These are phyloP conservation scores for Diaprepes abbreviatus DNA, from an alignment of 2,888 invertebrate species.

Conservation along the genomic window DNA sequence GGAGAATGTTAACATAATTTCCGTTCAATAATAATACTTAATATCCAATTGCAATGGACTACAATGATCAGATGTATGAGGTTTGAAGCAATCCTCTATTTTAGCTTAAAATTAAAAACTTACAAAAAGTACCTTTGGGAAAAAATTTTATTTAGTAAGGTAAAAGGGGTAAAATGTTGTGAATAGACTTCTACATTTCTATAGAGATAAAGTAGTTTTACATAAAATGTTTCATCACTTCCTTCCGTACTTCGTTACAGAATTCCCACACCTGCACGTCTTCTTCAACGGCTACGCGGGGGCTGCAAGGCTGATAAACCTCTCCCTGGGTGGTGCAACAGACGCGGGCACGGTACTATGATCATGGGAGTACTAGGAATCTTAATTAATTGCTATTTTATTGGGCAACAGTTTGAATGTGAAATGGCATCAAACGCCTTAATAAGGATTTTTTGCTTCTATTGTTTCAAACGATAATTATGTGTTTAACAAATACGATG, in stretches of 20 bases:
- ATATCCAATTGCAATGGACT: too few relatives aligned
- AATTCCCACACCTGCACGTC: conserved; percentile 34
- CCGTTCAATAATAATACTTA: too few relatives aligned
- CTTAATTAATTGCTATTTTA: conserved; percentile 45
- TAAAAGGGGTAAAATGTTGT: too few relatives aligned
- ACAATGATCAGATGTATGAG: too few relatives aligned
- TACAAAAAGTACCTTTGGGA: too few relatives aligned
- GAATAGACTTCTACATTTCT: too few relatives aligned
- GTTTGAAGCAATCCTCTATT: too few relatives aligned
- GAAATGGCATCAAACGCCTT: conserved; percentile 28
- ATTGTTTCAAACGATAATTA: conserved; percentile 43
- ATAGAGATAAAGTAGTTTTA: too few relatives aligned
- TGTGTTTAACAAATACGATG: conserved; percentile 21
- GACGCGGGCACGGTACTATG: conserved; percentile 36
- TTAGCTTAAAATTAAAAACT: too few relatives aligned
- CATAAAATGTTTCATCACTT: conserved; percentile 14
- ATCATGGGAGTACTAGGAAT: conserved; percentile 48
- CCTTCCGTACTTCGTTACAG: conserved; percentile 6
- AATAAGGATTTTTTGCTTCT: conserved; percentile 31
- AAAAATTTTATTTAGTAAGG: too few relatives aligned
- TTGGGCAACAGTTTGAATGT: conserved; percentile 44
- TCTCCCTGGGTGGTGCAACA: conserved; percentile 41
- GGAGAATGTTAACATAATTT: too few relatives aligned
- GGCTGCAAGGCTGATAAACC: conserved; percentile 28
- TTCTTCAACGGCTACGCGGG: conserved; percentile 21